Base-by-base conservation (phyloP, 2,113 vertebrate genomes). In the Sphyrna mokarran region DNA sequence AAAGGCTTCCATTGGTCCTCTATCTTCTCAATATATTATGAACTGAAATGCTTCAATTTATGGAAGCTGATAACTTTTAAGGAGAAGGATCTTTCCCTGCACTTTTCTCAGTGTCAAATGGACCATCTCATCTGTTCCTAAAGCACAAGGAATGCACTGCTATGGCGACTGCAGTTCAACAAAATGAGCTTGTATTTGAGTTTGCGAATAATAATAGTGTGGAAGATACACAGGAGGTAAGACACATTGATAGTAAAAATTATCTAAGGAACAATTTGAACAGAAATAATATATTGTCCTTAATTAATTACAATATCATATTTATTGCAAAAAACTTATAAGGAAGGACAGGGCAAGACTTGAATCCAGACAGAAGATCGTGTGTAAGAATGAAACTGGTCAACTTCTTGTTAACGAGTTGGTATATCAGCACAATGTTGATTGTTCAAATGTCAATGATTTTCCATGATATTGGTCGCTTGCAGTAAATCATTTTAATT, bases 191-290 rank as follows among this genome's bases (percentile, higher is more conserved):
- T 33, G 98, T 98, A 96, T 99, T 99, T 98, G 98, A 99, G 96
- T 99, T 98, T 97, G 98, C 98, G 97, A 99, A 98, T 97, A 98
- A 98, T 97, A 98, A 98, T 97, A 98, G 98, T 97, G 98, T 99
- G 96, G 98, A 97, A 97, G 97, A 98, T 96, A 98, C 98, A 96
- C 98, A 98, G 95, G 98, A 99, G 98, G 99, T 98, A 95, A 95
- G 94, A 72, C 72, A n/a, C 18, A 40, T 2, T 70, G 22, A 14
- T 58, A 33, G 86, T 58, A 89, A 94, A 68, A 6, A 23, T 22
- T 94, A 2, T 43, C 40, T 40, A 14, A 11, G 40, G 66, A 40
- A 69, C 48, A 70, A 66, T 40, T 94, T 23, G 91, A 94, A 11
- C 37, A 43, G 22, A 22, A 70, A 4, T 40, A 48, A 43, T 43